phyloP scores from a whole-genome alignment of 2,113 vertebrate species.

The Tyrannus savana region DNA sequence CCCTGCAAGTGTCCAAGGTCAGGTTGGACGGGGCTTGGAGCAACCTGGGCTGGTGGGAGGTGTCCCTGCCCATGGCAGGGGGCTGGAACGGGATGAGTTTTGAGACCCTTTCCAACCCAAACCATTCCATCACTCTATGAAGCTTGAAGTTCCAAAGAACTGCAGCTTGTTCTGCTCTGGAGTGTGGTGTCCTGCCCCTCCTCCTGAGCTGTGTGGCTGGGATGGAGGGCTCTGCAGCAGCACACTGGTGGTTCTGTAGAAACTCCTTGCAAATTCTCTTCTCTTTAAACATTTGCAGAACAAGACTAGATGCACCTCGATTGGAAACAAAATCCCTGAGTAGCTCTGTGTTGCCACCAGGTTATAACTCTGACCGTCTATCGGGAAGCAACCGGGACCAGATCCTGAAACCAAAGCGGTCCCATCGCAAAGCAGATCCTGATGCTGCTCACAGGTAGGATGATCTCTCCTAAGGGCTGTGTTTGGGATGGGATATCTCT shows the following conservation, averaged over 20 bases:
- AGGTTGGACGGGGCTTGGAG: neutral
- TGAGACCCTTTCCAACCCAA: neutral
- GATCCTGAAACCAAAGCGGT: constrained; percentile 91
- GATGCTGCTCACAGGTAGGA: constrained; percentile 92
- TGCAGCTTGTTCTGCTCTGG: neutral
- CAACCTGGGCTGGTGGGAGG: neutral
- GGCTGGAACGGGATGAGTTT: neutral
- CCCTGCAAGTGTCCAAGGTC: neutral
- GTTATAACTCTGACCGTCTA: constrained; percentile 78
- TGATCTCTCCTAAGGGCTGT: neutral
- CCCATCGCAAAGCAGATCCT: constrained; percentile 92
- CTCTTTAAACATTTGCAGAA: constrained; percentile 78
- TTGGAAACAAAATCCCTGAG: constrained; percentile 86
- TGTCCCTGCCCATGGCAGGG: neutral
- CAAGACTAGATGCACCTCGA: constrained; percentile 92
- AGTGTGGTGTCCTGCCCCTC: neutral
- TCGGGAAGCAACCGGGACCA: constrained; percentile 80
- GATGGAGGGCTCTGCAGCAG: neutral
- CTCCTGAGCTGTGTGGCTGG: neutral
- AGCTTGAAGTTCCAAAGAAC: neutral
- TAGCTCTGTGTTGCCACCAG: constrained; percentile 77
- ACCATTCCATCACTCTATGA: neutral
- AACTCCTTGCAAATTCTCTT: neutral
- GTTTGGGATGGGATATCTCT: neutral
- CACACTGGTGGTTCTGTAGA: neutral